Evolutionary conservation across 2,888 invertebrate genomes (phyloP), one percentile per base, ranked within the genome.

Genomic region (Drosophila buzzatii): DNA sequence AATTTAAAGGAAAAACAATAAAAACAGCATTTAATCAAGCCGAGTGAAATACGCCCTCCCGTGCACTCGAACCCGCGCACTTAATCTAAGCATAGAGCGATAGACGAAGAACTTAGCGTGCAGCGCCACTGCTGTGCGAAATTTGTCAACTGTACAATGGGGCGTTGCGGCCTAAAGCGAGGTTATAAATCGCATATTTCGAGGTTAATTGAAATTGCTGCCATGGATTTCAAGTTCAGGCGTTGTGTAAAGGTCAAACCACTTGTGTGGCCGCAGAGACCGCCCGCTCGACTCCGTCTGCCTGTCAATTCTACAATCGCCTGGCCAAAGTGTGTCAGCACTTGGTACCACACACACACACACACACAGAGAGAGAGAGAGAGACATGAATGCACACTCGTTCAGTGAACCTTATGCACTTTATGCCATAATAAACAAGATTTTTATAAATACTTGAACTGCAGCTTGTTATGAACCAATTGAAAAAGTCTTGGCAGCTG

Each of bases 271-370:
- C 69, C 89, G 16, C 64, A 42, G 57, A 35, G 56, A 69, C 70
- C 76, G 56, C 69, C 81, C 37, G 69, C 69, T 55, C 27, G 49
- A 51, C 55, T 61, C 9, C 12, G 41, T 9, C 23, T 23, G 65
- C 47, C 57, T 77, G 59, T 66, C 80, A 79, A 66, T 77, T 88
- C 68, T 64, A 74, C 73, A 74, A 65, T 80, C 51, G 85, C 70
- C 79, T 85, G 85, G 80, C 58, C 85, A 89, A 85, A 85, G 85
- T 85, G 85, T 85, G 85, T 85, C 85, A 89, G 89, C 89, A 89
- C 89, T 76, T 71, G 56, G 64, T 61, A 53, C 12, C 44, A 31
- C 27, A 49, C 42, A 61, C 49, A 55, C 61, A 56, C 59, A 58
- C 18, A 9, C 49, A 58, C 67, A 56, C 63, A 55, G 18, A 16